Percentiles rank a stretch among this genome's conserved stretches.
Evolutionary conservation across 2,113 vertebrate species (phyloP).

Genomic region (Ptilonorhynchus violaceus): DNA sequence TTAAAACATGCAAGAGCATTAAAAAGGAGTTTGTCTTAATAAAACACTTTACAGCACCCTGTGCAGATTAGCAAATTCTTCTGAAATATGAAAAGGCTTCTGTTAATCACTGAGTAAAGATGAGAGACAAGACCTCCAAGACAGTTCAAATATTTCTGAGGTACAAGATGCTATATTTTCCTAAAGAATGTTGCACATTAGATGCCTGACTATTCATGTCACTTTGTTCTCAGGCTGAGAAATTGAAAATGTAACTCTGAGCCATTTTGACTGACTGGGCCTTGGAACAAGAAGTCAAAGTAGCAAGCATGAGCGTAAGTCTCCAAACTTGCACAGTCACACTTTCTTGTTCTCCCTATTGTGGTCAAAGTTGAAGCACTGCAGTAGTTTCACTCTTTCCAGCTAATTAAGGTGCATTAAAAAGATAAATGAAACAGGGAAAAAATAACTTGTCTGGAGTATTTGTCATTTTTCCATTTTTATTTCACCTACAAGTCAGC

Average conservation of each 20-base stretch:
- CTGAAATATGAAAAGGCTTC: neutral
- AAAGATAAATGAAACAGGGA: neutral
- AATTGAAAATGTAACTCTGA: neutral
- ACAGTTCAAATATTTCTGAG: neutral
- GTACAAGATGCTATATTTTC: neutral
- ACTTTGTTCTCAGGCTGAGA: neutral
- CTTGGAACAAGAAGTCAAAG: neutral
- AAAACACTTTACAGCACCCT: neutral
- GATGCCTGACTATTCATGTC: neutral
- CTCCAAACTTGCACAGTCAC: neutral
- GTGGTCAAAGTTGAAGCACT: neutral
- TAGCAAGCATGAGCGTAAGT: neutral
- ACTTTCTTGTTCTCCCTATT: neutral
- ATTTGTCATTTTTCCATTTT: conserved; percentile 13
- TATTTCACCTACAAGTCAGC: neutral
- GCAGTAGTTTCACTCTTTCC: neutral
- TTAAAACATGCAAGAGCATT: neutral
- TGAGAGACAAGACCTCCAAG: neutral
- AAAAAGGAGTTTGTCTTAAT: neutral
- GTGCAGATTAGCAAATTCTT: neutral
- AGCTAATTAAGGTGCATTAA: neutral
- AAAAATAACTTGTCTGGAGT: neutral
- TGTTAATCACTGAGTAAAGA: neutral
- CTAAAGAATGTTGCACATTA: neutral
- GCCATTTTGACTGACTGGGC: neutral